Percentiles rank a stretch among this genome's conserved stretches.
phyloP scores from a whole-genome alignment of 2,797 vertebrate species.

The Gephyroberyx darwinii region DNA sequence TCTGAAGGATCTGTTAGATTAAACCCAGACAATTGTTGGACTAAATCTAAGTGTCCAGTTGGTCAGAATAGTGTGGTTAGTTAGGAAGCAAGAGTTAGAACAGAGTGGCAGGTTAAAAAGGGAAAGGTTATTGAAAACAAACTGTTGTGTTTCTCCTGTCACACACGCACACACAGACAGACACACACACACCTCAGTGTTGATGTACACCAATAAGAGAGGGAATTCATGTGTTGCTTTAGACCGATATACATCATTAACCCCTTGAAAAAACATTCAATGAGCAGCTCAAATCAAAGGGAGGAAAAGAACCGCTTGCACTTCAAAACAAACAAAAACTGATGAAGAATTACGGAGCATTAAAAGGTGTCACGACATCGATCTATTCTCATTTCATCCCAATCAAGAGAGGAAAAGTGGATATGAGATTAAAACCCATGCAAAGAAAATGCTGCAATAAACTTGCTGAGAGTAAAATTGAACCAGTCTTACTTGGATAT shows the following conservation, averaged over 20 bases:
- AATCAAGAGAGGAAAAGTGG: conserved; percentile 64
- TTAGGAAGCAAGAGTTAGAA: conserved; percentile 51
- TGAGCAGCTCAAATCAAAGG: conserved; percentile 41
- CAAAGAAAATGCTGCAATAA: conserved; percentile 76
- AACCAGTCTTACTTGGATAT: conserved; percentile 93
- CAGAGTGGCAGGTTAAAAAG: conserved; percentile 41
- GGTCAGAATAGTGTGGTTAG: conserved; percentile 52
- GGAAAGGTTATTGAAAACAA: conserved; percentile 11
- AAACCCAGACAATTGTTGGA: conserved; percentile 18
- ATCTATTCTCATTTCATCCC: conserved; percentile 69
- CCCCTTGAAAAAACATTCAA: conserved; percentile 22
- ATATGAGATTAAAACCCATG: conserved; percentile 76
- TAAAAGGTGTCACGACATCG: conserved; percentile 31
- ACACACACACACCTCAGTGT: conserved; percentile 18
- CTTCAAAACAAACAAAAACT: conserved; percentile 58
- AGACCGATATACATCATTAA: conserved; percentile 23
- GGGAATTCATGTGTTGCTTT: conserved; percentile 29
- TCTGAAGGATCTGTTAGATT: conserved; percentile 3
- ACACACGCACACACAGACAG: conserved; percentile 30
- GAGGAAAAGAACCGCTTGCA: conserved; percentile 48
- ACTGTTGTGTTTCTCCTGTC: conserved; percentile 18
- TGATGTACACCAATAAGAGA: conserved; percentile 18
- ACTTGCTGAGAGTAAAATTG: conserved; percentile 71
- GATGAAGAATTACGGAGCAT: conserved; percentile 48
- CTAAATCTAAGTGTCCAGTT: conserved; percentile 38